phyloP scores from a whole-genome alignment of 2,113 vertebrate genomes.

The Copsychus sechellarum region DNA sequence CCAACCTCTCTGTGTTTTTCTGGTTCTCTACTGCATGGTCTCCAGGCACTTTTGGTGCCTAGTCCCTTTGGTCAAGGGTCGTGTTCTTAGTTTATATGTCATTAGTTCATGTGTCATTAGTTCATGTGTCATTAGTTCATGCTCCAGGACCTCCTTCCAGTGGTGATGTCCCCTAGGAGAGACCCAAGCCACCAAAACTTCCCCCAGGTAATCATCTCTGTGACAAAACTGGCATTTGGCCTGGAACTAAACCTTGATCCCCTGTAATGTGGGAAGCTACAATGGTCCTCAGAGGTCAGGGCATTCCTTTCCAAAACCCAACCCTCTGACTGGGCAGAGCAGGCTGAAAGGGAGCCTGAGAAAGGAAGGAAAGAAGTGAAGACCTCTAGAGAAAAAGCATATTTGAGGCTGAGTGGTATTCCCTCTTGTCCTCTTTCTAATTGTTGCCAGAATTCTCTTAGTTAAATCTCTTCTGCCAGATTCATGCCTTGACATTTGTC shows the following conservation, averaged over 20 bases:
- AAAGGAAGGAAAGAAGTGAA: not conserved
- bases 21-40: not conserved
- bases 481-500: fast-evolving
- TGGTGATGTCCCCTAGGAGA: fast-evolving
- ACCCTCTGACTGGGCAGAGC: not conserved
- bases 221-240: not conserved
- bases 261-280: not conserved
- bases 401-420: not conserved
- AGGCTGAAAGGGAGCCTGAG: not conserved
- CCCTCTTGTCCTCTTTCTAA: not conserved
- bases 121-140: not conserved
- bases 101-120: not conserved
- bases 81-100: not conserved
- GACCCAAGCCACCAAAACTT: not conserved
- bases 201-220: not conserved
- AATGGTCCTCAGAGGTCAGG: not conserved
- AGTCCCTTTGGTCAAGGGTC: not conserved
- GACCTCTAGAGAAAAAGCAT: not conserved
- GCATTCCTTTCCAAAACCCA: not conserved
- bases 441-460: not conserved
- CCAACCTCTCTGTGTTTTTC: fast-evolving
- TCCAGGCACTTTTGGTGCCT: not conserved
- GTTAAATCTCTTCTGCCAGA: not conserved
- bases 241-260: not conserved
- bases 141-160: not conserved